Evolutionary conservation across 2,113 vertebrate genomes (phyloP), one percentile per base, ranked within the genome.

Genomic region (Pseudois nayaur): DNA sequence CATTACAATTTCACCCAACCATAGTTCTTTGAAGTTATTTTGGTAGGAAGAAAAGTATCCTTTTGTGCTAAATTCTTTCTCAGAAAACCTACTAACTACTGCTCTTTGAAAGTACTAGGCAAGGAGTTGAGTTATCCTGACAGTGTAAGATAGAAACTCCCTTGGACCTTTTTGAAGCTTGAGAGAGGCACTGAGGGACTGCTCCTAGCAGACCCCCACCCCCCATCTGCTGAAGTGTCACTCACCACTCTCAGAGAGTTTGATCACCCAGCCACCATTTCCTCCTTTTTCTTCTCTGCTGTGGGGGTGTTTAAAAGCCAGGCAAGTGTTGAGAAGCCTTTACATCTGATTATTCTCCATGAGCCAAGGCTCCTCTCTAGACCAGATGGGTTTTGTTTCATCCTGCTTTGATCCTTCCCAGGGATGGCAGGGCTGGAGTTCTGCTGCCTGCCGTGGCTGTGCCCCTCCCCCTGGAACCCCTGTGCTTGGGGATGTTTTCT

Each of bases 371-470:
- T 19, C 1, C 40, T 79, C 36, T 91, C 31, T 21, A 2, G 64
- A 21, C 45, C 92, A 0, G 62, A 60, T 84, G 90, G 91, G 14
- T 94, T 91, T 88, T 4, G 19, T 87, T 45, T 54, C 57, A 2
- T 31, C 25, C 12, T 6, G 45, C 96, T 95, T 94, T 43, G 91
- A 94, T 95, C 84, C 90, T 81, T 59, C 62, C 50, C 3, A 14
- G 79, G 57, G 23, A 29, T 4, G 21, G 29, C 79, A 14, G 92
- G 54, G 21, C 15, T 43, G 54, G 81, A 27, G 40, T 25, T n/a
- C 16, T 64, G n/a, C n/a, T 19, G 48, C 36, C 64, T 6, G 16
- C 19, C 3, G 3, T 13, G 10, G 1, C 60, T 10, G 43, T 12
- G 16, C 10, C 3, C 78, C 52, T 50, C 40, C 45, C 17, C 21